phyloP scores from a whole-genome alignment of 2,113 vertebrate species.

The Maccullochella peelii region DNA sequence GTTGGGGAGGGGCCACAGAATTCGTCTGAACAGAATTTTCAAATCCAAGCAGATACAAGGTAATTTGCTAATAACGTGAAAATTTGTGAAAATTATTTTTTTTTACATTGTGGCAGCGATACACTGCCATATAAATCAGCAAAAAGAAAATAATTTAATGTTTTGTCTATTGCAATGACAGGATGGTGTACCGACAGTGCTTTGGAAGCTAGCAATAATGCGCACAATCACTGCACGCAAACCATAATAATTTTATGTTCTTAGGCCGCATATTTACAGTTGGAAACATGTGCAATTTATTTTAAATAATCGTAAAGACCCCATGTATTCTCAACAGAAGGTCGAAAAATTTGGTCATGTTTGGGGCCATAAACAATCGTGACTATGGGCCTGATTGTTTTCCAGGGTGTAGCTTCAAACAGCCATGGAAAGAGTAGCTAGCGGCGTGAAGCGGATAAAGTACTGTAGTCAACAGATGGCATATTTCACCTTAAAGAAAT shows the following conservation, averaged over 20 bases:
- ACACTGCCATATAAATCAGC: too few relatives aligned
- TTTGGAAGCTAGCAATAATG: conserved; percentile 10
- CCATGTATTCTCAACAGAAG: neutral
- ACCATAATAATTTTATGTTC: neutral
- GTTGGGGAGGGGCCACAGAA: too few relatives aligned
- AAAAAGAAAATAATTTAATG: too few relatives aligned
- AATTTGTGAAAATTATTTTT: too few relatives aligned
- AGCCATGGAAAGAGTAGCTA: conserved; percentile 11
- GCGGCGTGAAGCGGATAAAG: neutral
- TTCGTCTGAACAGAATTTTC: too few relatives aligned
- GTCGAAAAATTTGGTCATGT: neutral
- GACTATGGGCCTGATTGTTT: conserved; percentile 39
- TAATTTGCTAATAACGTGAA: too few relatives aligned
- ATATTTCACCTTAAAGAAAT: conserved; percentile 38
- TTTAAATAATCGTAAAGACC: neutral
- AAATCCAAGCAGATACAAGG: too few relatives aligned
- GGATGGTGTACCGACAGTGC: conserved; percentile 31
- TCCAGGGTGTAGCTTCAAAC: conserved; percentile 71
- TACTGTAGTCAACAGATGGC: neutral
- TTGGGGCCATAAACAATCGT: neutral
- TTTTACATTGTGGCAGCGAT: too few relatives aligned
- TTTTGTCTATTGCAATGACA: conserved; percentile 19
- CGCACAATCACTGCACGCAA: neutral
- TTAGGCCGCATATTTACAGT: neutral
- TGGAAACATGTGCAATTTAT: neutral